A percentile compares a stretch with the other conserved stretches of the same genome.
phyloP scores from a whole-genome alignment of 2,888 invertebrate genomes.

The Harpalus rufipes region DNA sequence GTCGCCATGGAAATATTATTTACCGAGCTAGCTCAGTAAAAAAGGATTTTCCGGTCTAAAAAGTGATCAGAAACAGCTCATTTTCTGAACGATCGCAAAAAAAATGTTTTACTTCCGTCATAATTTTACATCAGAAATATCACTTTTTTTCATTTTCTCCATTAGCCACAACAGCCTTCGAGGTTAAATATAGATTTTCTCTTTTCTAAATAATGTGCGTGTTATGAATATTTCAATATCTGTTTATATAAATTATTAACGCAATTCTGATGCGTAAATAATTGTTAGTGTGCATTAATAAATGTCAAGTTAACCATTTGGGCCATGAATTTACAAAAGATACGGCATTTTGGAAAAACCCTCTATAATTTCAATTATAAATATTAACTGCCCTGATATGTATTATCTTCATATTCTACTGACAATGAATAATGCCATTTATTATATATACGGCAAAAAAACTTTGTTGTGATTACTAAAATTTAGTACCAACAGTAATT shows the following conservation, averaged over 20 bases:
- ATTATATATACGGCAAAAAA: no score
- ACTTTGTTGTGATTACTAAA: no score
- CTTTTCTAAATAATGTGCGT: neutral
- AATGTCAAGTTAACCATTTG: constrained; percentile 15
- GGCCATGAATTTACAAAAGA: neutral
- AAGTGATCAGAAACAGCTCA: no score
- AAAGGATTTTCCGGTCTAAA: no score
- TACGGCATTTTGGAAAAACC: constrained; percentile 58
- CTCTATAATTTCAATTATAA: constrained; percentile 56
- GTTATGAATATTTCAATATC: constrained; percentile 1
- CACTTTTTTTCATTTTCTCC: no score
- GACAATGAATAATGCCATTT: constrained; percentile 20
- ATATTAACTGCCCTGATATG: constrained; percentile 30
- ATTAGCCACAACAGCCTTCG: no score
- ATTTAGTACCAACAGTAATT: no score
- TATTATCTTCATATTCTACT: constrained; percentile 43
- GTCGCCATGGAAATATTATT: no score
- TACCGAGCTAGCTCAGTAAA: no score
- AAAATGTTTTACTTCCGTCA: no score
- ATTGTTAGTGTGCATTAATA: constrained; percentile 18
- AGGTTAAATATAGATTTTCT: neutral
- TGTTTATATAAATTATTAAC: constrained; percentile 4
- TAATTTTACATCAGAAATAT: no score
- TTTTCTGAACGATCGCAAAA: no score
- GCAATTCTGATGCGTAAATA: constrained; percentile 18